phyloP scores from a whole-genome alignment of 2,797 vertebrate species.

The Myripristis murdjan region DNA sequence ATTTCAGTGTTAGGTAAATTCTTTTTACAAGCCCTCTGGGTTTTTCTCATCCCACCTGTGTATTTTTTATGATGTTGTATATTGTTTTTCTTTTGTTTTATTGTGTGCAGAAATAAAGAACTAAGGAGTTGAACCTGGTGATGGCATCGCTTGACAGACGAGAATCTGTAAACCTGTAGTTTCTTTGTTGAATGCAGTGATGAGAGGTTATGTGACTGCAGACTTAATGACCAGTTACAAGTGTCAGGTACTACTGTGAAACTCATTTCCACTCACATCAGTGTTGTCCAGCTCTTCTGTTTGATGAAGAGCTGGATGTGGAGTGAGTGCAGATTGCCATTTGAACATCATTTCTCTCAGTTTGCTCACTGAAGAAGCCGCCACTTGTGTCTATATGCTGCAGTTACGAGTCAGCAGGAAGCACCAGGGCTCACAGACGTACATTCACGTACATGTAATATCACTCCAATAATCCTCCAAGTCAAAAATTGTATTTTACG shows the following conservation, averaged over 20 bases:
- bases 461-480: slow-evolving; percentile 7
- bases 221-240: slow-evolving; percentile 80
- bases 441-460: no score
- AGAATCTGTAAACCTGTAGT: slow-evolving; percentile 73
- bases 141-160: slow-evolving; percentile 83
- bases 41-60: no score
- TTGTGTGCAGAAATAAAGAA: no score
- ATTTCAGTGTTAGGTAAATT: no score
- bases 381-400: slow-evolving; percentile 83
- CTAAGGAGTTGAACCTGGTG: slow-evolving; percentile 72
- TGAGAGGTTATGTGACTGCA: slow-evolving; percentile 85
- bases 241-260: slow-evolving; percentile 62
- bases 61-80: no score
- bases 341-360: slow-evolving; percentile 72
- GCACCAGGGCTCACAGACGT: slow-evolving; percentile 69
- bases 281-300: slow-evolving; percentile 73
- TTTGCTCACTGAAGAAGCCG: slow-evolving; percentile 77
- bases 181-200: slow-evolving; percentile 55
- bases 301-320: slow-evolving; percentile 48
- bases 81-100: no score
- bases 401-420: slow-evolving; percentile 75
- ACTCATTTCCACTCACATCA: slow-evolving; percentile 83
- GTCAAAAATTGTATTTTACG: slow-evolving; percentile 61
- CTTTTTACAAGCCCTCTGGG: no score
- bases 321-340: slow-evolving; percentile 63